Base-by-base conservation (phyloP, 2,888 invertebrate species). In the Harpagoxenus sublaevis region DNA sequence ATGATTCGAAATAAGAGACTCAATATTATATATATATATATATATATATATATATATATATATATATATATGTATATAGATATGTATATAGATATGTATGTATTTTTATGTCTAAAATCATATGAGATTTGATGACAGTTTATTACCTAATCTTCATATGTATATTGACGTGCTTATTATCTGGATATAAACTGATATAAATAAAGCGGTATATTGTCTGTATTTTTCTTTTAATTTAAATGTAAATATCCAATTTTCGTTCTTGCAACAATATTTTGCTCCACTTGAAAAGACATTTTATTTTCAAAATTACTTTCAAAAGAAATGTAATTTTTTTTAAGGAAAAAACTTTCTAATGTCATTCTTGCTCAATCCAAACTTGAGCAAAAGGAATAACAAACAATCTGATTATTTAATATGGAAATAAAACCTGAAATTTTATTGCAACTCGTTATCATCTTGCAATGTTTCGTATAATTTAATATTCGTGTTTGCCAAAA, bases 321-420 rank as follows among this genome's bases (percentile, higher is more conserved):
- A 51, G 5, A 18, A 51, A 48, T 10, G 6, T 8, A 35, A 48
- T 35, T 6, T 70, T 4, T 70, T 53, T 15, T 6, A 0, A 70
- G n/a, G 6, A 1, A 35, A 51, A n/a, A 70, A n/a, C 18, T 35
- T 70, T 10, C 8, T 35, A 4, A n/a, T 70, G 35, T 68, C 48
- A 68, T 70, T 35, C 35, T 53, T 70, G 70, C 35, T 70, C 35
- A 70, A 35, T 71, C 15, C 15, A 71, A 71, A 55, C 23, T 53
- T 35, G 28, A 74, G 28, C 60, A 42, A 60, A 31, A n/a, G 2
- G 8, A 45, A 15, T 62, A 57, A 57, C 42, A 42, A 48, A 62
- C n/a, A 35, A 45, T 75, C 2, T 9, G 2, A 48, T 31, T 31
- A 57, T 87, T 63, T 51, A 63, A 87, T 70, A 81, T 74, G 60